A percentile compares a stretch with the other conserved stretches of the same genome.
Evolutionary conservation across 2,888 invertebrate species (phyloP).

Genomic region (Encarsia formosa): DNA sequence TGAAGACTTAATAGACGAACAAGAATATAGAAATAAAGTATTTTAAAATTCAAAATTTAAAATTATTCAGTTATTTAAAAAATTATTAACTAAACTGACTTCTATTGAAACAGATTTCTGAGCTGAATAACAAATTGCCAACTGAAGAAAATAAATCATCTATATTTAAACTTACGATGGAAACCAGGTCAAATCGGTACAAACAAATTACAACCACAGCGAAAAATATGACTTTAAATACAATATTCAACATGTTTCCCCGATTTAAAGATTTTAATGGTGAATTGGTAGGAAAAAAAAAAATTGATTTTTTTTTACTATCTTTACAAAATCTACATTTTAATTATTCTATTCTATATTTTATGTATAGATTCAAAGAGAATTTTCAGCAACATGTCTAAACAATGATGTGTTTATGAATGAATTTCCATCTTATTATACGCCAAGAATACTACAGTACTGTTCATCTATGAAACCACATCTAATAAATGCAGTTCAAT

Average conservation of each 20-base stretch:
- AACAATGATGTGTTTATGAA: constrained; percentile 14
- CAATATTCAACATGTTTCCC: constrained; percentile 14
- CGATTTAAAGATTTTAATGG: constrained; percentile 22
- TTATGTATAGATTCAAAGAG: constrained; percentile 13
- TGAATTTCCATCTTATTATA: constrained; percentile 16
- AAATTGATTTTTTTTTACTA: background rate
- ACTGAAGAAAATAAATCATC: constrained; percentile 12
- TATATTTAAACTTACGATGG: constrained; percentile 14
- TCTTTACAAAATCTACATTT: background rate
- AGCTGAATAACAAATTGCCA: background rate
- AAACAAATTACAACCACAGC: constrained; percentile 8
- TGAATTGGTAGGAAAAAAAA: constrained; percentile 12
- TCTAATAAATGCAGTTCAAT: constrained; percentile 13
- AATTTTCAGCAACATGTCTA: constrained; percentile 15
- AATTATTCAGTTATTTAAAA: background rate
- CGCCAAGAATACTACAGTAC: constrained; percentile 23
- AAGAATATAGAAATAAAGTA: constrained; percentile 13
- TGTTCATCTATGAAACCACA: constrained; percentile 20
- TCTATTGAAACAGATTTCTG: constrained; percentile 14
- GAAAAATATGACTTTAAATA: constrained; percentile 2
- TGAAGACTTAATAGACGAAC: constrained; percentile 11
- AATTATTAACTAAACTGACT: background rate
- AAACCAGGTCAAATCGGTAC: constrained; percentile 18
- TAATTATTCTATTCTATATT: background rate
- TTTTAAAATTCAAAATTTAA: background rate